Evolutionary conservation across 1,140 invertebrate species (phyloP).

Genomic region (Meloidogyne hapla): DNA sequence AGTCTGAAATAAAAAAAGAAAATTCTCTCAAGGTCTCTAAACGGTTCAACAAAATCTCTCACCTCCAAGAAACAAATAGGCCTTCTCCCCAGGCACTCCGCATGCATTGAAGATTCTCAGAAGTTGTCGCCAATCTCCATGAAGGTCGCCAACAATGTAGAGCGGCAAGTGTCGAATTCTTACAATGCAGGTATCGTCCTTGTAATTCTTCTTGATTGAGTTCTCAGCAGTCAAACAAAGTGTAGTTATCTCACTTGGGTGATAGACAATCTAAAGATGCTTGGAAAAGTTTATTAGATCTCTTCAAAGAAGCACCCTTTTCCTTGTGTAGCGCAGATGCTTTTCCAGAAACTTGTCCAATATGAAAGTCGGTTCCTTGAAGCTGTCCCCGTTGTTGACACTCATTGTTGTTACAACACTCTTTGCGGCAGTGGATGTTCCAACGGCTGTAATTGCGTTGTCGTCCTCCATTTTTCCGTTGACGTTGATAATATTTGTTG

Average conservation of each 20-base stretch:
- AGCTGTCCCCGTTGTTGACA: background rate
- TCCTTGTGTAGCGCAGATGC: background rate
- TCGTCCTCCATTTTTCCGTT: slow-evolving; percentile 63
- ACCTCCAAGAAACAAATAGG: background rate
- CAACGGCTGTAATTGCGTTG: background rate
- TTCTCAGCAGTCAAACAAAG: background rate
- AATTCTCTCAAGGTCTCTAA: background rate
- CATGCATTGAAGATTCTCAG: background rate
- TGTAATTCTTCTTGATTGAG: background rate
- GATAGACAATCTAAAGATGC: background rate
- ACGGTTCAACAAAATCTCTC: background rate
- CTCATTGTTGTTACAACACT: background rate
- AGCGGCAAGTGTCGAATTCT: background rate
- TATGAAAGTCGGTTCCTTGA: background rate
- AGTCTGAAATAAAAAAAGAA: background rate
- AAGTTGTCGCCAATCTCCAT: background rate
- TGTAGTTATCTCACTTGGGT: background rate
- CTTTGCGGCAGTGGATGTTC: background rate
- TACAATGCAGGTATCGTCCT: background rate
- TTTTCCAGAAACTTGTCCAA: background rate
- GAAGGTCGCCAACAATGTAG: background rate
- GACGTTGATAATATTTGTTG: slow-evolving; percentile 30
- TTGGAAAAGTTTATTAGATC: too few relatives aligned
- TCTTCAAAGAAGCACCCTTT: too few relatives aligned
- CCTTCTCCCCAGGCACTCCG: background rate